phyloP scores from a whole-genome alignment of 2,888 invertebrate species.

The Patella caerulea region DNA sequence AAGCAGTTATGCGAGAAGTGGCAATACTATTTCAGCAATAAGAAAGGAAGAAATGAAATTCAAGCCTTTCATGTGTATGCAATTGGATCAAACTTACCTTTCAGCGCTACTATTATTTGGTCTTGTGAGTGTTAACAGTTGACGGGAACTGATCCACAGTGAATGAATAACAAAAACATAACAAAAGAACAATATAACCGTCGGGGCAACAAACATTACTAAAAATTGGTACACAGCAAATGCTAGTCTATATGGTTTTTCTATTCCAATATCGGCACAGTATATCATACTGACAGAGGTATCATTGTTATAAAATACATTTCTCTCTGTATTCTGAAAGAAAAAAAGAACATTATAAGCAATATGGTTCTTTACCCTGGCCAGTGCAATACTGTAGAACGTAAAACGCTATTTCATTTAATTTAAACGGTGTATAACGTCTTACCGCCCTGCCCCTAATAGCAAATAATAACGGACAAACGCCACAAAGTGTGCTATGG shows the following conservation, averaged over 20 bases:
- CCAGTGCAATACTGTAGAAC: too few species aligned
- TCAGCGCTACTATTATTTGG: constrained; percentile 13
- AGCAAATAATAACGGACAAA: too few species aligned
- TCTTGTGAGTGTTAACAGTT: constrained; percentile 67
- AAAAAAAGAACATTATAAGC: neutral
- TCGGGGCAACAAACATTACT: constrained; percentile 70
- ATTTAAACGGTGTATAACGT: too few species aligned
- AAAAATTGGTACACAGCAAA: constrained; percentile 71
- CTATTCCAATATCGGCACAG: constrained; percentile 52
- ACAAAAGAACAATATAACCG: constrained; percentile 70
- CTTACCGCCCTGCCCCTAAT: too few species aligned
- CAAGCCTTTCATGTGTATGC: neutral
- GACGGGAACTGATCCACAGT: constrained; percentile 71
- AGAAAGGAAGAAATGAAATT: constrained; percentile 13
- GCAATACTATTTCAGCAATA: neutral
- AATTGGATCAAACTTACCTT: constrained; percentile 25
- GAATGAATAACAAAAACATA: constrained; percentile 72
- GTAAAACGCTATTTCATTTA: too few species aligned
- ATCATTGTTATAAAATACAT: constrained; percentile 55
- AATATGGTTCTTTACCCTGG: too few species aligned
- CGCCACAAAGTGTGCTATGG: too few species aligned
- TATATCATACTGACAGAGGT: constrained; percentile 48
- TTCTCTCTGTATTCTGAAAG: constrained; percentile 53
- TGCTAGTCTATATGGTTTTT: constrained; percentile 42
- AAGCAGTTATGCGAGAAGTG: too few species aligned